phyloP scores from a whole-genome alignment of 2,113 vertebrate species.

The Corydoras sp. region DNA sequence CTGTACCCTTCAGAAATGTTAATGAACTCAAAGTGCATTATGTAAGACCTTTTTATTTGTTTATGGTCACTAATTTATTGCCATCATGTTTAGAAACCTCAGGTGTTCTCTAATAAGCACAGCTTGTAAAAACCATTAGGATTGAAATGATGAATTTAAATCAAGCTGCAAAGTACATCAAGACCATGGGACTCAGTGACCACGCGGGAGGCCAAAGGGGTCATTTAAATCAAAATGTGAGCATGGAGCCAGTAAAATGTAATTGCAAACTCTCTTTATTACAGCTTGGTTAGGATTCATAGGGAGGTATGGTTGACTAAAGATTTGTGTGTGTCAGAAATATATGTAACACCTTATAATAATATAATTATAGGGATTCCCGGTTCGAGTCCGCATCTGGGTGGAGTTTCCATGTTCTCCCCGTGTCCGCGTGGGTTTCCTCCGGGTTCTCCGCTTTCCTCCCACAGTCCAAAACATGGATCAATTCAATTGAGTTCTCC shows the following conservation, averaged over 20 bases:
- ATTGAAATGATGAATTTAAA: conserved; percentile 18
- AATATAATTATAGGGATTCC: too few species aligned
- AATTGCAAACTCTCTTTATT: not conserved
- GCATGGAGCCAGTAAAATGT: not conserved
- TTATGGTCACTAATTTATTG: conserved; percentile 14
- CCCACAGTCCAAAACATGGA: too few species aligned
- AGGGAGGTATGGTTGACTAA: not conserved
- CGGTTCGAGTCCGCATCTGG: too few species aligned
- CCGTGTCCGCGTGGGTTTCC: too few species aligned
- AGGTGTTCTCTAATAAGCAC: conserved; percentile 11
- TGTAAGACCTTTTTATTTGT: conserved; percentile 12
- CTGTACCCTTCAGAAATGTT: not conserved
- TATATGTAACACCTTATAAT: too few species aligned
- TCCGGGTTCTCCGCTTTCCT: too few species aligned
- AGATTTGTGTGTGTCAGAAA: not conserved
- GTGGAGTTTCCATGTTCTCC: too few species aligned
- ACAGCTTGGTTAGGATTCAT: not conserved
- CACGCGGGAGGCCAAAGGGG: not conserved
- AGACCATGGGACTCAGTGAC: not conserved
- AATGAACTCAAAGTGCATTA: conserved; percentile 18
- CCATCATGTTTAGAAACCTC: not conserved
- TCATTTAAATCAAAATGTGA: not conserved
- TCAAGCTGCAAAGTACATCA: conserved; percentile 5
- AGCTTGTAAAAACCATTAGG: conserved; percentile 7
- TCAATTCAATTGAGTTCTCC: too few species aligned